Conservation (phyloP, 2,888 invertebrate species). For the Dynastes tityus region DNA sequence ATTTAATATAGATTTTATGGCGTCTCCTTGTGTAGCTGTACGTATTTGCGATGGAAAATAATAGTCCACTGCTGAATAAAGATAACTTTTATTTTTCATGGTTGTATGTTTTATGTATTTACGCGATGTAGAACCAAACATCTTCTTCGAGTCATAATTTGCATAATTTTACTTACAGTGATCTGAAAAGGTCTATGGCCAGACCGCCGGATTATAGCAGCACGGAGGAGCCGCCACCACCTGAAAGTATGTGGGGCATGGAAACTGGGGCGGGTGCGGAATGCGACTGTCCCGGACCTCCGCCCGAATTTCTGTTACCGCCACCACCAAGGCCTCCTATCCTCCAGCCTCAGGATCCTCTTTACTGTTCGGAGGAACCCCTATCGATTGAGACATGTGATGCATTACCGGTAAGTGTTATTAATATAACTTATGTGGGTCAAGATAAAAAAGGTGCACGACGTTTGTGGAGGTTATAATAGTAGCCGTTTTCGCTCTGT, state of each 20-base stretch:
- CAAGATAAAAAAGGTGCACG: too few species aligned
- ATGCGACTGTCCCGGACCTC: constrained; percentile 84
- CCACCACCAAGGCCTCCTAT: constrained; percentile 84
- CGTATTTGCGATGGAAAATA: too few species aligned
- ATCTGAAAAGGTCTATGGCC: constrained; percentile 66
- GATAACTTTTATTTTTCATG: too few species aligned
- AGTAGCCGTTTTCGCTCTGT: too few species aligned
- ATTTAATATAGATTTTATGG: too few species aligned
- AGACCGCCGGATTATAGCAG: constrained; percentile 64
- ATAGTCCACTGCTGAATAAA: too few species aligned
- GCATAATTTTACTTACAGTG: constrained; percentile 51
- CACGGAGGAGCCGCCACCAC: constrained; percentile 61
- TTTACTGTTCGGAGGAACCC: constrained; percentile 81
- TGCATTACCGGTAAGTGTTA: constrained; percentile 81
- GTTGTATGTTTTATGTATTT: too few species aligned
- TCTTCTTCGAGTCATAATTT: too few species aligned
- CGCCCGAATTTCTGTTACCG: constrained; percentile 82
- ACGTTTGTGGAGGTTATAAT: too few species aligned
- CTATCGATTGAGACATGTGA: constrained; percentile 83
- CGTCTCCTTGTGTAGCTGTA: too few species aligned
- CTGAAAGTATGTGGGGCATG: constrained; percentile 77
- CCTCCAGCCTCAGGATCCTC: constrained; percentile 77
- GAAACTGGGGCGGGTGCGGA: constrained; percentile 80
- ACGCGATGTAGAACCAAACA: too few species aligned
- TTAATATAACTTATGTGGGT: neutral